phyloP scores from a whole-genome alignment of 2,797 vertebrate species.

The Pseudochromis fuscus region DNA sequence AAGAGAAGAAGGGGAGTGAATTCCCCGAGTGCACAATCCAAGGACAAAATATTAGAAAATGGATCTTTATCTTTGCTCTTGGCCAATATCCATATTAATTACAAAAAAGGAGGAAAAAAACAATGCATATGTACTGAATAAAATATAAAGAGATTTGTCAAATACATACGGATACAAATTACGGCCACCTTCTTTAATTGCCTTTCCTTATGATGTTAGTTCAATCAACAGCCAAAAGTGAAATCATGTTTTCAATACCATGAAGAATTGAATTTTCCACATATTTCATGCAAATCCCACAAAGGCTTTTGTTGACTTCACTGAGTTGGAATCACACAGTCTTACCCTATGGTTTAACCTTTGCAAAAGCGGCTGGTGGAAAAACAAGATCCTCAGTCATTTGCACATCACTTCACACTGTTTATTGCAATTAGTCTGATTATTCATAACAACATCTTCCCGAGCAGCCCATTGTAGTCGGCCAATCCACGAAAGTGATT shows the following conservation, averaged over 20 bases:
- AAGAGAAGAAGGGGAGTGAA: slow-evolving; percentile 82
- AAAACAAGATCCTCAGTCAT: slow-evolving; percentile 67
- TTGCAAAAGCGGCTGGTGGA: slow-evolving; percentile 52
- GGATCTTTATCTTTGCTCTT: slow-evolving; percentile 88
- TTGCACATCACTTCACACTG: slow-evolving; percentile 74
- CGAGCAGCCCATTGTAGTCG: slow-evolving; percentile 55
- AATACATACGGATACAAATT: slow-evolving; percentile 58
- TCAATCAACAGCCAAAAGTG: slow-evolving; percentile 38
- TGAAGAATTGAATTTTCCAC: not conserved
- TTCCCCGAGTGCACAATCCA: slow-evolving; percentile 84
- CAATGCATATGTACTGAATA: slow-evolving; percentile 75
- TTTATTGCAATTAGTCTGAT: slow-evolving; percentile 75
- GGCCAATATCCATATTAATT: slow-evolving; percentile 89
- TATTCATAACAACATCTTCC: slow-evolving; percentile 72
- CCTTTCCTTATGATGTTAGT: slow-evolving; percentile 45
- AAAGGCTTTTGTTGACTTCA: slow-evolving; percentile 14
- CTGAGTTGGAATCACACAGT: slow-evolving; percentile 22
- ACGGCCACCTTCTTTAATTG: slow-evolving; percentile 41
- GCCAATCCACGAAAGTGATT: slow-evolving; percentile 76
- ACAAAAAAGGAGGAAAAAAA: slow-evolving; percentile 67
- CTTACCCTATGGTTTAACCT: slow-evolving; percentile 58
- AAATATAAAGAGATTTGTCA: slow-evolving; percentile 79
- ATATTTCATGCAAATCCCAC: slow-evolving; percentile 14
- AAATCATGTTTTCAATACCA: slow-evolving; percentile 10
- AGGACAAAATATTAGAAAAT: slow-evolving; percentile 89